Evolutionary conservation across 2,113 vertebrate genomes (phyloP).

Genomic region (Cinclus mexicanus): DNA sequence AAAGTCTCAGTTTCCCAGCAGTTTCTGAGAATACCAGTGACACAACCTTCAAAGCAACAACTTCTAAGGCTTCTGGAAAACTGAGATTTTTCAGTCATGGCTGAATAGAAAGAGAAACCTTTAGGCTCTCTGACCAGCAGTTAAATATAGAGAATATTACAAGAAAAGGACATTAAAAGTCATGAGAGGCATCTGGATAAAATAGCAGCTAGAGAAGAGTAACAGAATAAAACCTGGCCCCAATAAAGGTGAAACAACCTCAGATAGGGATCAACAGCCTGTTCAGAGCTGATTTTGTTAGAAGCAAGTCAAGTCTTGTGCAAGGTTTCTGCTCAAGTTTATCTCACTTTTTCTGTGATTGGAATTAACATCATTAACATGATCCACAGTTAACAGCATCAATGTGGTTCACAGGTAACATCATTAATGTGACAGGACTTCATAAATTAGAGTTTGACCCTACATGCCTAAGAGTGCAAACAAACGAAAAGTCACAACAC

Average conservation of each 20-base stretch:
- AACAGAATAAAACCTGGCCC: not conserved
- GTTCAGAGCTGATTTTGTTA: not conserved
- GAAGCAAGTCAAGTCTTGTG: not conserved
- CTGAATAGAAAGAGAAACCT: not conserved
- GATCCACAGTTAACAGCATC: not conserved
- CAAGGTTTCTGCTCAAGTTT: not conserved
- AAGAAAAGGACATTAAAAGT: not conserved
- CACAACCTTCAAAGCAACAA: not conserved
- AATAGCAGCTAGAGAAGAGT: not conserved
- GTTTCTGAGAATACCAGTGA: not conserved
- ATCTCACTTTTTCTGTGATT: not conserved
- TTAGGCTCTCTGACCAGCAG: not conserved
- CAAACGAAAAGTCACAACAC: not conserved
- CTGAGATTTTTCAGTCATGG: not conserved
- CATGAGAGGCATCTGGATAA: not conserved
- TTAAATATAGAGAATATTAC: not conserved
- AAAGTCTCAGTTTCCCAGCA: not conserved
- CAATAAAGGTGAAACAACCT: not conserved
- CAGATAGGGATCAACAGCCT: fast-evolving
- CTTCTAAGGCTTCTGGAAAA: not conserved
- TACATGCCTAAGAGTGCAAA: not conserved
- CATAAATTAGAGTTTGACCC: not conserved
- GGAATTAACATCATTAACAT: not conserved
- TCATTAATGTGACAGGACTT: not conserved
- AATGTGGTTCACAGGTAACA: not conserved